Base-by-base conservation (phyloP, 1,140 invertebrate species). In the Rhizoglyphus robini region DNA sequence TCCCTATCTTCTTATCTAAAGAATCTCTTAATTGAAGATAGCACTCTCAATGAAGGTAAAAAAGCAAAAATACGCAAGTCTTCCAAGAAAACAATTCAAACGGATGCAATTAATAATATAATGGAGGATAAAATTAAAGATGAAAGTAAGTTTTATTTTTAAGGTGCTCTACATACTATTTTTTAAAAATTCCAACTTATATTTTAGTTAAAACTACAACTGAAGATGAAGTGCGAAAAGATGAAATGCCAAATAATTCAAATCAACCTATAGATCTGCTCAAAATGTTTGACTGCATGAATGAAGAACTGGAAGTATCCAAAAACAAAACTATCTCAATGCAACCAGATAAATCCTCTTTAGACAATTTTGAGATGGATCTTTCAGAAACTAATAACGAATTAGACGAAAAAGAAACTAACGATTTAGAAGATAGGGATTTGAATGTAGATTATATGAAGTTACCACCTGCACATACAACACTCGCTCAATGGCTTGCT, bases 401-500 rank as follows among this genome's bases (percentile, higher is more conserved):
- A 38, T n/a, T 36, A 2, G 31, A 36, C 23, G n/a, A n/a, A n/a
- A n/a, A 54, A 51, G 32, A 20, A 38, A 46, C 59, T 48, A 36
- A 66, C 47, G 30, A 49, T 5, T 31, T 32, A 30, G 38, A 47
- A 15, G 23, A 59, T 30, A 11, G 20, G 4, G 54, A 60, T 49
- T n/a, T 23, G 25, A 64, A 29, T 25, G 20, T 49, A n/a, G n/a
- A 32, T 59, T 68, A 25, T 41, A 59, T 15, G 31, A 59, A n/a
- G n/a, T n/a, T n/a, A 34, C 67, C 67, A 49, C 67, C 67, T 5
- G 38, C 63, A 15, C 58, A 68, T 48, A 29, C 47, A 27, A 68
- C 67, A 23, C 41, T 68, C 25, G 67, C 41, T 41, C 66, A 68
- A 63, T 68, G 67, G 67, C 41, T 68, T n/a, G 30, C 41, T 29